Evolutionary conservation across 2,888 invertebrate species (phyloP).

Genomic region (Athripsodes cinereus): DNA sequence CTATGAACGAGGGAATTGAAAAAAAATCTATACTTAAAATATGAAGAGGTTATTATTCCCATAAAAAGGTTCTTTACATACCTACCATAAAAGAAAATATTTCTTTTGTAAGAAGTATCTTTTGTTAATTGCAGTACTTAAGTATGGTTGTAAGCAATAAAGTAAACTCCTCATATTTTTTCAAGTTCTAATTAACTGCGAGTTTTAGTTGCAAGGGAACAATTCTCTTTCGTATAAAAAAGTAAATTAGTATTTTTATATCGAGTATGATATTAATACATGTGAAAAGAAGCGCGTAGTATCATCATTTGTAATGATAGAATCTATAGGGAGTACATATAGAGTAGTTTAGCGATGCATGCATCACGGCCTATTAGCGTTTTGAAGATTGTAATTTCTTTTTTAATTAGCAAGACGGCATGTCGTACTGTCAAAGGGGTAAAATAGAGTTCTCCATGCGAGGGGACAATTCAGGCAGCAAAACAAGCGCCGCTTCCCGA

Average conservation of each 20-base stretch:
- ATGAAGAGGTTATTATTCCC: too few species aligned
- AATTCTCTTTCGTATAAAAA: background rate
- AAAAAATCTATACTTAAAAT: too few species aligned
- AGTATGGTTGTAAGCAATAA: too few species aligned
- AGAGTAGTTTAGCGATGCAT: background rate
- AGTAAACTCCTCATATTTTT: too few species aligned
- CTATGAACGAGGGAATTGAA: too few species aligned
- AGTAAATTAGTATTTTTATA: background rate
- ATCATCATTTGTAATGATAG: too few species aligned
- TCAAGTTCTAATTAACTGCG: background rate
- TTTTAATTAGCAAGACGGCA: slow-evolving; percentile 27
- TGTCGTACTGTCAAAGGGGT: slow-evolving; percentile 24
- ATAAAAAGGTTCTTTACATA: too few species aligned
- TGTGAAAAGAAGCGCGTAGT: background rate
- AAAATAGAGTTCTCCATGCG: slow-evolving; percentile 6
- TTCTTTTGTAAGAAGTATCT: too few species aligned
- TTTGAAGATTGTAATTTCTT: slow-evolving; percentile 26
- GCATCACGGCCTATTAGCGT: slow-evolving; percentile 21
- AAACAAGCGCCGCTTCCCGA: slow-evolving; percentile 15
- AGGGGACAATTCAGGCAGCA: slow-evolving; percentile 20
- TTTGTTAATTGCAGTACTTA: too few species aligned
- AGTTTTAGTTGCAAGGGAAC: background rate
- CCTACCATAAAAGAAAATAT: too few species aligned
- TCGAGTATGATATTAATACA: background rate
- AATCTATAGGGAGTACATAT: background rate